A percentile compares a stretch with the other conserved stretches of the same genome.
Evolutionary conservation across 2,797 vertebrate genomes (phyloP).

Genomic region (Sebastolobus alascanus): DNA sequence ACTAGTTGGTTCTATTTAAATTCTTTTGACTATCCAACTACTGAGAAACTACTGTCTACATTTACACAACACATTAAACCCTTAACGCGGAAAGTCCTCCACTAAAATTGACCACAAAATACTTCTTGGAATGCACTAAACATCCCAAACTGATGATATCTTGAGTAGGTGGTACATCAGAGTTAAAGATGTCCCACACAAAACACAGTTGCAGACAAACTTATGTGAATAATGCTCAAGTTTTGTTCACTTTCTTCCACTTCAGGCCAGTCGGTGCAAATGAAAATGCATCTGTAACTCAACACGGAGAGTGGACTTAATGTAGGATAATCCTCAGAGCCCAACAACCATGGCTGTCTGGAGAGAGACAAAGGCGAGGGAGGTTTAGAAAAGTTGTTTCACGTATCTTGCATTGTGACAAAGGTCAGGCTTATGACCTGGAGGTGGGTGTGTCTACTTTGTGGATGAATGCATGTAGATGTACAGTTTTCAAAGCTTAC

Average conservation of each 20-base stretch:
- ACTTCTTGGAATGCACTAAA: neutral
- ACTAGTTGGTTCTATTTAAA: neutral
- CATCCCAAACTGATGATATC: neutral
- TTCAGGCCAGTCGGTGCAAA: neutral
- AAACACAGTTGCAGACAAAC: slow-evolving; percentile 11
- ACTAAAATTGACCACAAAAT: neutral
- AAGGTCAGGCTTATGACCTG: slow-evolving; percentile 12
- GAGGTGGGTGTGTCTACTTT: slow-evolving; percentile 2
- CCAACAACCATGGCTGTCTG: neutral
- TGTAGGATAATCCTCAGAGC: slow-evolving; percentile 13
- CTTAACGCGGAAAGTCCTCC: neutral
- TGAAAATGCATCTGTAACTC: slow-evolving; percentile 25
- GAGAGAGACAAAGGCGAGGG: slow-evolving; percentile 20
- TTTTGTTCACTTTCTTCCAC: neutral
- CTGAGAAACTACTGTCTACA: neutral
- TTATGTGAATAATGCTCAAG: neutral
- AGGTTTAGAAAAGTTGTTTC: slow-evolving; percentile 14
- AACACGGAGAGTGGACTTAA: slow-evolving; percentile 21
- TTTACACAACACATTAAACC: neutral
- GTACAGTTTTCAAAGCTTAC: slow-evolving; percentile 1
- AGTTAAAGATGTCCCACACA: neutral
- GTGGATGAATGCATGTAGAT: neutral
- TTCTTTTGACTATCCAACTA: neutral
- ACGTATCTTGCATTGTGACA: slow-evolving; percentile 10
- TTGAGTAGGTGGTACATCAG: slow-evolving; percentile 1